Percentiles rank a stretch among this genome's conserved stretches.
phyloP scores from a whole-genome alignment of 2,113 vertebrate species.

The Mobula hypostoma region DNA sequence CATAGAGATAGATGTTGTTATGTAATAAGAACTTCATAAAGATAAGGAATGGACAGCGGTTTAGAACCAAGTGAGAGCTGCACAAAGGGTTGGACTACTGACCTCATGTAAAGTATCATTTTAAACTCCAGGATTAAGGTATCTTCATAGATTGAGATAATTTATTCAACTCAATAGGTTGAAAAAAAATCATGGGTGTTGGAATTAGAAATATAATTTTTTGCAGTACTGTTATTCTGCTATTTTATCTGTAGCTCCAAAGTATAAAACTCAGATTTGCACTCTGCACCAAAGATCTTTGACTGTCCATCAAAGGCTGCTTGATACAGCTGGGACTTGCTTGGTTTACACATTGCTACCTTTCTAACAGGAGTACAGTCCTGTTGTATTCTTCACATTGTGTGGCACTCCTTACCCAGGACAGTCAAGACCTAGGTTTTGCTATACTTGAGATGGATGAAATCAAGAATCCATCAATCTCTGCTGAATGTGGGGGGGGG shows the following conservation, averaged over 20 bases:
- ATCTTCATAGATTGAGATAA: not conserved
- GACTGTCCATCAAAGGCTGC: not conserved
- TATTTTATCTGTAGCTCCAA: not conserved
- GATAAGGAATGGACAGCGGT: not conserved
- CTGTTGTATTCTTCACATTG: not conserved
- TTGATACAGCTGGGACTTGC: not conserved
- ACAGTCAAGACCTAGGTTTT: not conserved
- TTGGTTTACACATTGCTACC: not conserved
- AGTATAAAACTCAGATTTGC: not conserved
- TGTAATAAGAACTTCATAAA: not conserved
- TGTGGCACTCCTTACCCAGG: not conserved
- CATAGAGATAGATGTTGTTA: not conserved
- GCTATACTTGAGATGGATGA: not conserved
- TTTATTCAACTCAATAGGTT: not conserved
- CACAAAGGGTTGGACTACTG: not conserved
- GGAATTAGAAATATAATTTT: not conserved
- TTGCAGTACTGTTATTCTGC: not conserved
- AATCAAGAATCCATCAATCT: too few species aligned
- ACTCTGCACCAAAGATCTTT: not conserved
- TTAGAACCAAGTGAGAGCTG: not conserved
- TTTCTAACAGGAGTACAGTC: not conserved
- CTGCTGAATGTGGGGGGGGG: not conserved
- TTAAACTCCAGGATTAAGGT: not conserved
- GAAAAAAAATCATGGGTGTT: not conserved
- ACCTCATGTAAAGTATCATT: not conserved